These are phyloP conservation scores for Calonectris borealis DNA, from an alignment of 2,113 vertebrate species.

Conservation along the genomic window DNA sequence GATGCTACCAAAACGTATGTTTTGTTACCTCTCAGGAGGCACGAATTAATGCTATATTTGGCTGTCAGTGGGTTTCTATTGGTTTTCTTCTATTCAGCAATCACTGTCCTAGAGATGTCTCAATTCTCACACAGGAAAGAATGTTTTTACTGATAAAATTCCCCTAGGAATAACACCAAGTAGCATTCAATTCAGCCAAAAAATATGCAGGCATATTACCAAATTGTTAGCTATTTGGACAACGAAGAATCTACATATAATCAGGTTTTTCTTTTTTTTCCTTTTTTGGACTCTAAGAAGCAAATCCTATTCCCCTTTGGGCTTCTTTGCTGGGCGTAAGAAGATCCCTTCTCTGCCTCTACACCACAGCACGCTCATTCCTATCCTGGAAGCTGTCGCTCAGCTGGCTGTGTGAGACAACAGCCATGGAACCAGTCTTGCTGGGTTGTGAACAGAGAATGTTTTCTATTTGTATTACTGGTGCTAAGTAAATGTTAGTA, in stretches of 20 bases:
- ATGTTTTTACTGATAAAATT: constrained; percentile 55
- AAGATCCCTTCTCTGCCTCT: background rate
- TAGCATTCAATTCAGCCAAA: constrained; percentile 14
- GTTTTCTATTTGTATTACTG: background rate
- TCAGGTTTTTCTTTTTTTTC: background rate
- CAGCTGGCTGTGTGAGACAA: background rate
- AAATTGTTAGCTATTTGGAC: constrained; percentile 19
- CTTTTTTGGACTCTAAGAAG: background rate
- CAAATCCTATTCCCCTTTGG: constrained; percentile 40
- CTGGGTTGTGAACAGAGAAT: background rate
- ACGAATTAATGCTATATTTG: background rate
- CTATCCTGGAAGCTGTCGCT: background rate
- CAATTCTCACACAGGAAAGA: constrained; percentile 41
- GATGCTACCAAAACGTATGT: constrained; percentile 38
- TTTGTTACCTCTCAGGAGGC: constrained; percentile 20
- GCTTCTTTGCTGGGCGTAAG: background rate
- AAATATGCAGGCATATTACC: constrained; percentile 38
- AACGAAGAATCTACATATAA: constrained; percentile 8
- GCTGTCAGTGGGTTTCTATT: background rate
- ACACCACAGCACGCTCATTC: background rate
- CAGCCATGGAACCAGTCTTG: background rate
- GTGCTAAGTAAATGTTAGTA: background rate
- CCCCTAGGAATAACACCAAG: constrained; percentile 17
- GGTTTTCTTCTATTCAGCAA: background rate
- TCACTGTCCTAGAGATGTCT: constrained; percentile 31